Conservation (phyloP, 2,113 vertebrate species). For the Chroicocephalus ridibundus region DNA sequence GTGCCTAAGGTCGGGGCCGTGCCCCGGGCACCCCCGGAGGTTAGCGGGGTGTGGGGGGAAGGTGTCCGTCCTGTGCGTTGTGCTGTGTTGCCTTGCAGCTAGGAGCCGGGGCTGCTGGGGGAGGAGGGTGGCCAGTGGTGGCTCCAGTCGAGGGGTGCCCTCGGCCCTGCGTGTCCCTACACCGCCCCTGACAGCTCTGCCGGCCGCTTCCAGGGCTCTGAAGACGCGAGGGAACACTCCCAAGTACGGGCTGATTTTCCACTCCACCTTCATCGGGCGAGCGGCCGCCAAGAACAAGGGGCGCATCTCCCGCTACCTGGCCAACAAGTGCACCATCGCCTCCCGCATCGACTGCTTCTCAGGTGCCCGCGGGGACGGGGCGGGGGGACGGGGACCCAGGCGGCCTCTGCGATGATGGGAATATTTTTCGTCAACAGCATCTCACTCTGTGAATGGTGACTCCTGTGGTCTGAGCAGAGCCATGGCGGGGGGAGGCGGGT, state of each 20-base stretch:
- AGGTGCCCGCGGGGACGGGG: conserved; percentile 67
- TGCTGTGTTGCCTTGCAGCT: rapidly evolving
- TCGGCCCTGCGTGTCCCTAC: neutral
- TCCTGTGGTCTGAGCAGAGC: conserved; percentile 82
- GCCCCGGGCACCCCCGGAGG: neutral
- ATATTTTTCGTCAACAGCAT: conserved; percentile 99
- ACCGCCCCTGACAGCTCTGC: rapidly evolving
- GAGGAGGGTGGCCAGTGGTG: rapidly evolving
- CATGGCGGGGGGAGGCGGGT: rapidly evolving
- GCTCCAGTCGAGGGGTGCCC: rapidly evolving
- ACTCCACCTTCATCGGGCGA: conserved; percentile 96
- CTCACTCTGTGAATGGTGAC: conserved; percentile 88
- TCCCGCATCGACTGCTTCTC: conserved; percentile 97
- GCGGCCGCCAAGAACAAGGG: conserved; percentile 97
- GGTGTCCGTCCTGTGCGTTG: rapidly evolving
- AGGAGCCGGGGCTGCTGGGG: rapidly evolving
- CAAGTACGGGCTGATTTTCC: conserved; percentile 97
- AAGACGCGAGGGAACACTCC: conserved; percentile 95
- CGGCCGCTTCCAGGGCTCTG: conserved; percentile 79
- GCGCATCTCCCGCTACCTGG: conserved; percentile 95
- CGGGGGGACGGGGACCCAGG: neutral
- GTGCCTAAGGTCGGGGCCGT: neutral
- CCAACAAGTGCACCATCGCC: conserved; percentile 97
- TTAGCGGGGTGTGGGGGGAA: neutral
- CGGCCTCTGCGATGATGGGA: conserved; percentile 84